Evolutionary conservation across 1,140 invertebrate genomes (phyloP), one percentile per base, ranked within the genome.

Genomic region (Tyrophagus putrescentiae): DNA sequence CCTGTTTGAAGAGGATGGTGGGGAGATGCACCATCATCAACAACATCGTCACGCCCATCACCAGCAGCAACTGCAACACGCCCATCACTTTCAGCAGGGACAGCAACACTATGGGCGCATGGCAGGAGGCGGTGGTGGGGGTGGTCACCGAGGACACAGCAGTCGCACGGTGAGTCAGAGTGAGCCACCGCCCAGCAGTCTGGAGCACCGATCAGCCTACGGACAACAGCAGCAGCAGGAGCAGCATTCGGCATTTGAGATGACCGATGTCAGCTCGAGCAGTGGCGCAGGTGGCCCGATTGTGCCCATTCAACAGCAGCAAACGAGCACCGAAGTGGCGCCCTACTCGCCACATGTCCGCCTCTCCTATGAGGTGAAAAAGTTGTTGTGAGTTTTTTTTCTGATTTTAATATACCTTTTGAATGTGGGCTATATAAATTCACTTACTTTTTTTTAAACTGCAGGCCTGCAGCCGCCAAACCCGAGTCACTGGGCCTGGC

Each of bases 361-460:
- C 81, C 86, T 94, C 78, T 87, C 88, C 80, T 94, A 93, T 82
- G 89, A 94, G 90, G 89, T 94, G 79, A 93, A 94, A 88, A 94
- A 94, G 80, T 87, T 94, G 82, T 92, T 94, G 90, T 94, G 91
- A 66, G 61, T 52, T 18, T 25, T 33, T 39, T 62, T 36, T 11
- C 23, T 13, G 3, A 57, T 32, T 21, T 53, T 28, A 27, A 53
- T 9, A 53, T 9, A 53, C 18, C n/a, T 6, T 27, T 6, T 25
- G 21, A 48, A 5, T 60, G 31, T 32, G 42, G 62, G 39, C n/a
- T n/a, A n/a, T 16, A 23, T 32, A 7, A 28, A 9, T 50, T 57
- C 57, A 34, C 57, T 45, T 50, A 5, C 29, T 36, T 3, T 2
- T 18, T 16, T 32, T 11, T 62, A 6, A 31, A 44, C 50, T 16